Evolutionary conservation across 2,888 invertebrate genomes (phyloP).

Genomic region (Malthinus flaveolus): DNA sequence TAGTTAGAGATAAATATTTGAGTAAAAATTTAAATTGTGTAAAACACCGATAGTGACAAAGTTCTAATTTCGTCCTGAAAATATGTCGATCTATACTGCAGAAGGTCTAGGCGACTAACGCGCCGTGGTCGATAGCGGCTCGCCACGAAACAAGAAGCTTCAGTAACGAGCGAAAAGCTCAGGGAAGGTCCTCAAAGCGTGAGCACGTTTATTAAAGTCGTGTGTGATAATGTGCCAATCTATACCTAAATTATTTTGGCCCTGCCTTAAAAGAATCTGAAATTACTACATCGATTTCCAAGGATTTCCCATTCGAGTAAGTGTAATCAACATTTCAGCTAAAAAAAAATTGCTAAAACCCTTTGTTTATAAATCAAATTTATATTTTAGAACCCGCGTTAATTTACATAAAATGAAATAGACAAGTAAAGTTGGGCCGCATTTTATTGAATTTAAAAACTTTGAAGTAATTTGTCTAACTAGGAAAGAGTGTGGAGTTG

Average conservation of each 20-base stretch:
- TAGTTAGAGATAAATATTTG: not conserved
- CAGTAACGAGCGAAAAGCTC: constrained; percentile 45
- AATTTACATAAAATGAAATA: not conserved
- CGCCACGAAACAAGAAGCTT: constrained; percentile 39
- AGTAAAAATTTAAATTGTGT: not conserved
- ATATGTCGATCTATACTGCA: constrained; percentile 42
- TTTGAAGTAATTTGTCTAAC: too few relatives aligned
- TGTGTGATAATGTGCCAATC: constrained; percentile 43
- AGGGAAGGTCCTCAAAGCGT: constrained; percentile 36
- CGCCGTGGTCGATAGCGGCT: constrained; percentile 46
- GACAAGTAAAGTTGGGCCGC: too few relatives aligned
- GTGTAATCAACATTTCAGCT: not conserved
- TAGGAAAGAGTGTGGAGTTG: too few relatives aligned
- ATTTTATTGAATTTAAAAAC: too few relatives aligned
- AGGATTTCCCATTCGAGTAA: constrained; percentile 23
- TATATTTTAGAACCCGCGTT: not conserved
- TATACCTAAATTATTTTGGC: constrained; percentile 23
- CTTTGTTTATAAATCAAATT: not conserved
- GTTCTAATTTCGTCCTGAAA: constrained; percentile 28
- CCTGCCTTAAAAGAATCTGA: constrained; percentile 29
- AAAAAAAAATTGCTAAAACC: not conserved
- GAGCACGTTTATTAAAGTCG: constrained; percentile 34
- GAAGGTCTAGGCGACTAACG: constrained; percentile 40
- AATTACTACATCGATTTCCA: constrained; percentile 20
- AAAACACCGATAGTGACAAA: constrained; percentile 15